Evolutionary conservation across 2,797 vertebrate genomes (phyloP).

Genomic region (Crypturellus tataupa): DNA sequence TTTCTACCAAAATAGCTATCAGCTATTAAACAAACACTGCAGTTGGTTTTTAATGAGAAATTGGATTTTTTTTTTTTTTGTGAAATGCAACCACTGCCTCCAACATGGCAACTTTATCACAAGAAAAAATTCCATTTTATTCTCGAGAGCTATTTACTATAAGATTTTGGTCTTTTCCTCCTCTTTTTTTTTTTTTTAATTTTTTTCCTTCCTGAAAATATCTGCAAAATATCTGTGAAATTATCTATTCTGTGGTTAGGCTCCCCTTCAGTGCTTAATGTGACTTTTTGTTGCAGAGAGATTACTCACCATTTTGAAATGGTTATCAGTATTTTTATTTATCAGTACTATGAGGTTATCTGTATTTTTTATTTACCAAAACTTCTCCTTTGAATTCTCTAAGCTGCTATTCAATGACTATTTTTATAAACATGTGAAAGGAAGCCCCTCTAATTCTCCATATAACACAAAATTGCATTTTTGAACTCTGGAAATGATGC

Average conservation of each 20-base stretch:
- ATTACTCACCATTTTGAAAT: background rate
- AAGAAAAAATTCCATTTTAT: background rate
- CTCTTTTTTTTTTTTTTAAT: background rate
- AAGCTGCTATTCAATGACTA: background rate
- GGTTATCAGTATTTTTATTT: background rate
- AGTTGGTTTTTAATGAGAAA: background rate
- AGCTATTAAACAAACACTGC: background rate
- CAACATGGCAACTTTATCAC: background rate
- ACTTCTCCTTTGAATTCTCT: background rate
- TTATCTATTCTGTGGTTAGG: background rate
- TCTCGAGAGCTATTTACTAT: background rate
- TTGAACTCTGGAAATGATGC: background rate
- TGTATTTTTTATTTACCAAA: background rate
- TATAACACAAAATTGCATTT: background rate
- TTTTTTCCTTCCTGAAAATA: background rate
- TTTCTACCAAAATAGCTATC: constrained; percentile 6
- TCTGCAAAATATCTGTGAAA: background rate
- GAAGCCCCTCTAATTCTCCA: background rate
- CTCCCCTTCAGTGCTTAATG: background rate
- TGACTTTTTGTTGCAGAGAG: background rate
- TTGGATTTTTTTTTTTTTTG: background rate
- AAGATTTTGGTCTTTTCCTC: background rate
- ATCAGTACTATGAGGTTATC: background rate
- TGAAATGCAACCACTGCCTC: background rate
- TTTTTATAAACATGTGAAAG: background rate